Percentiles rank a stretch among this genome's conserved stretches.
phyloP scores from a whole-genome alignment of 2,888 invertebrate species.

The Eupithecia tripunctaria region DNA sequence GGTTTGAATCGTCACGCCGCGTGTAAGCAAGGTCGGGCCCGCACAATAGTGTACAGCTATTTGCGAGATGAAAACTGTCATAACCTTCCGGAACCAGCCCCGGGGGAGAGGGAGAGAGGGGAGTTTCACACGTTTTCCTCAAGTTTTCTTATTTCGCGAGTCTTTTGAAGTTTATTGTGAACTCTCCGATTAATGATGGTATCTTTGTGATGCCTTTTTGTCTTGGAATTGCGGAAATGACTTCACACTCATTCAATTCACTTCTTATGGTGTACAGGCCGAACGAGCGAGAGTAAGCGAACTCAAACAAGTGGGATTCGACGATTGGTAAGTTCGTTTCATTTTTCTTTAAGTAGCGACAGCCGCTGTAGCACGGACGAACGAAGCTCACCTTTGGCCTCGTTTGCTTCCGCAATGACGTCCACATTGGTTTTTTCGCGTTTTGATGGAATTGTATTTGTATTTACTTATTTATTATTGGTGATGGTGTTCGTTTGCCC shows the following conservation, averaged over 20 bases:
- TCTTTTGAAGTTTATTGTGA: constrained; percentile 24
- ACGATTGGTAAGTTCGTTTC: too few species aligned
- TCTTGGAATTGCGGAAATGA: not conserved
- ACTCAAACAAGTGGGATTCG: too few species aligned
- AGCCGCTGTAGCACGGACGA: too few species aligned
- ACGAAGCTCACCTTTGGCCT: too few species aligned
- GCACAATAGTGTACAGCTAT: constrained; percentile 33
- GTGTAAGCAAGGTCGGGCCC: constrained; percentile 8
- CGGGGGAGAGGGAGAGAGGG: constrained; percentile 1
- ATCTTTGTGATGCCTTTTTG: not conserved
- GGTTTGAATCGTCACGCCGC: not conserved
- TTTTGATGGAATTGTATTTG: too few species aligned
- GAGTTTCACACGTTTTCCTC: constrained; percentile 13
- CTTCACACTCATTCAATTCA: not conserved
- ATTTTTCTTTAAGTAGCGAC: too few species aligned
- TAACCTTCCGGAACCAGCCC: constrained; percentile 16
- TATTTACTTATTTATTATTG: too few species aligned
- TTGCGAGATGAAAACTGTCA: constrained; percentile 35
- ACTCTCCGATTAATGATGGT: constrained; percentile 11
- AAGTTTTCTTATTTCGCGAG: constrained; percentile 16
- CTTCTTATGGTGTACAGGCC: too few species aligned
- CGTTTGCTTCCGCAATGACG: too few species aligned
- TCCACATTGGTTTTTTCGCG: too few species aligned
- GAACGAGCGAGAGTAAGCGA: too few species aligned
- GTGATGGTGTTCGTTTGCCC: too few species aligned